Conservation (phyloP, 2,888 invertebrate species). For the Tenthredo livida region DNA sequence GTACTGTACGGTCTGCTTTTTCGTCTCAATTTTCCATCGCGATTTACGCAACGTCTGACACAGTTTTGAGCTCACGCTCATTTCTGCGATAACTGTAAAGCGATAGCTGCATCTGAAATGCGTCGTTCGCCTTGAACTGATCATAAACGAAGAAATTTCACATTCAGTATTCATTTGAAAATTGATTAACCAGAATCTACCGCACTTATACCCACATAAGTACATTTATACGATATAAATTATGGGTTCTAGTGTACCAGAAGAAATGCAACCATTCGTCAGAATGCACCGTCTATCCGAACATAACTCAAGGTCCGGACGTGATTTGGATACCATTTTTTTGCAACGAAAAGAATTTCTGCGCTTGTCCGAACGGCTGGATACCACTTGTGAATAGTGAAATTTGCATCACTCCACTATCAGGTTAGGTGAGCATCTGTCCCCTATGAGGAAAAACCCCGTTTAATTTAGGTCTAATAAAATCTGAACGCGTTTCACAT, state of each 20-base stretch:
- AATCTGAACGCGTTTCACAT: background rate
- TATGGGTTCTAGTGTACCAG: constrained; percentile 12
- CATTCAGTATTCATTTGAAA: background rate
- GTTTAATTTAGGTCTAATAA: background rate
- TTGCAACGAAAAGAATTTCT: constrained; percentile 35
- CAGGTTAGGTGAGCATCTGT: constrained; percentile 18
- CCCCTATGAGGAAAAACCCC: background rate
- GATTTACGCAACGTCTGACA: background rate
- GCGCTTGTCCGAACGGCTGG: constrained; percentile 40
- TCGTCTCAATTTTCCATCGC: background rate
- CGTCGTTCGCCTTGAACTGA: background rate
- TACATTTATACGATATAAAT: background rate
- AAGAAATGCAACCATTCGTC: constrained; percentile 11
- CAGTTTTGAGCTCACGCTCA: background rate
- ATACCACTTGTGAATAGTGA: background rate
- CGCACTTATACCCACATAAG: background rate
- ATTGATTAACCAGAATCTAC: background rate
- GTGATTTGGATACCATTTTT: constrained; percentile 45
- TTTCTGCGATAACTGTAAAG: background rate
- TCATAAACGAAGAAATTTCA: background rate
- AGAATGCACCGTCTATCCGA: constrained; percentile 27
- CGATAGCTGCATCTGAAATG: background rate
- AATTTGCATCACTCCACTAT: constrained; percentile 27
- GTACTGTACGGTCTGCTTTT: background rate
- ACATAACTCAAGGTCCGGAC: constrained; percentile 33